Base-by-base conservation (phyloP, 2,113 vertebrate genomes). In the Triplophysa tibetana region DNA sequence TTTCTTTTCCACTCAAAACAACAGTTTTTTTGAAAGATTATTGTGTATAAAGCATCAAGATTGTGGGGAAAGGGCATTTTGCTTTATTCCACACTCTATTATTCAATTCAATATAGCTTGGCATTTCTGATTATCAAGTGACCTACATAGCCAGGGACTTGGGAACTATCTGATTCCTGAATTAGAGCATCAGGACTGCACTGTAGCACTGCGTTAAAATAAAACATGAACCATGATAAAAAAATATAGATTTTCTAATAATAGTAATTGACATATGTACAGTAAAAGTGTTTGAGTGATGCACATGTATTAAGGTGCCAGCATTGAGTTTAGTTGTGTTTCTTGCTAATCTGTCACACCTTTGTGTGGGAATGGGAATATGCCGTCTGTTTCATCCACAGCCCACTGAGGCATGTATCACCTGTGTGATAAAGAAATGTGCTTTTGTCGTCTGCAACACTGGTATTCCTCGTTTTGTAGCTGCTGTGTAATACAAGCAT, bases 31-130 rank as follows among this genome's bases (percentile, higher is more conserved):
- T 11, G 9, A 73, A 70, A 78, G 21, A 23, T 75, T 54, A 52
- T 19, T 80, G 60, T 82, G 13, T 38, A 24, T 11, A 23, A 21
- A 33, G 24, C 43, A 52, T 48, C 38, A 73, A 33, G 23, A 29
- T 67, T 56, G 50, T 29, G 19, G 21, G 29, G 16, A 62, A 11
- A 64, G 72, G 38, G 17, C 24, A 26, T 76, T 38, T 81, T 65
- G 23, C 26, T 81, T 56, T 68, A 38, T 75, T 58, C n/a, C 14
- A 14, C 38, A 54, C 23, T 73, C 68, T 72, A 33, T 73, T 73
- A 78, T 87, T 87, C 63, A 75, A 78, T 87, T 87, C 63, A 52
- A 70, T 84, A 84, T 78, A 75, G 63, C 11, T 26, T 58, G 33
- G 21, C 23, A 63, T 82, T 77, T 11, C 79, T 81, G 21, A 24